A percentile compares a stretch with the other conserved stretches of the same genome.
phyloP scores from a whole-genome alignment of 2,888 invertebrate genomes.

The Teinopalpus imperialis region DNA sequence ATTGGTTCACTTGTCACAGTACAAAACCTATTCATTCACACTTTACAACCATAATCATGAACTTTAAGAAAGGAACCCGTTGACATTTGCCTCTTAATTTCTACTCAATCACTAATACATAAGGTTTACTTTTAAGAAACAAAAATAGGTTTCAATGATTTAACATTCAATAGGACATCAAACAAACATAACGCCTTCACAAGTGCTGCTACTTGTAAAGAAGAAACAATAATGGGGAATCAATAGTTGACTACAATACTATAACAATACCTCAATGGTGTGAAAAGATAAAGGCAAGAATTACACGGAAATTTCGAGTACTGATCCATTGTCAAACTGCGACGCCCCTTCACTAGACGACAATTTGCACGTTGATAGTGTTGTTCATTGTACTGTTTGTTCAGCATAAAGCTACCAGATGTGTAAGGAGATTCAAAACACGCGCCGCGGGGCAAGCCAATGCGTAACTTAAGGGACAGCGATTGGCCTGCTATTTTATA shows the following conservation, averaged over 20 bases:
- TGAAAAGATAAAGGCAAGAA: conserved; percentile 70
- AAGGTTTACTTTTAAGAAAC: conserved; percentile 6
- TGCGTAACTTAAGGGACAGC: conserved; percentile 23
- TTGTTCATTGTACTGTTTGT: conserved; percentile 56
- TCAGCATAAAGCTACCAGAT: conserved; percentile 69
- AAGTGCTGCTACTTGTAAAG: conserved; percentile 51
- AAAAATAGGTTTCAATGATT: conserved; percentile 30
- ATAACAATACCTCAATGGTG: conserved; percentile 68
- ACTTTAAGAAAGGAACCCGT: conserved; percentile 24
- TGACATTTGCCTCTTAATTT: conserved; percentile 10
- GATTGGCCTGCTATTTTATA: conserved; percentile 20
- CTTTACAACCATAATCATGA: conserved; percentile 45
- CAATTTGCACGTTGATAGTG: conserved; percentile 74
- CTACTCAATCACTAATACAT: conserved; percentile 11
- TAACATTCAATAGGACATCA: conserved; percentile 49
- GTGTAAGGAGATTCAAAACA: conserved; percentile 46
- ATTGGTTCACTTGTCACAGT: conserved; percentile 67
- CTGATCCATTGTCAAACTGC: conserved; percentile 62
- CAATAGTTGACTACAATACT: conserved; percentile 68
- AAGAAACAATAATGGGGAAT: conserved; percentile 71
- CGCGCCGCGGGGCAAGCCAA: conserved; percentile 47
- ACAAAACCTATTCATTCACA: conserved; percentile 70
- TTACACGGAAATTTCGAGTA: conserved; percentile 77
- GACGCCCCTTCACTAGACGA: conserved; percentile 59
- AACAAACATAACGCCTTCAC: conserved; percentile 73